Conservation (phyloP, 2,797 vertebrate genomes). For the Micrastur ruficollis region DNA sequence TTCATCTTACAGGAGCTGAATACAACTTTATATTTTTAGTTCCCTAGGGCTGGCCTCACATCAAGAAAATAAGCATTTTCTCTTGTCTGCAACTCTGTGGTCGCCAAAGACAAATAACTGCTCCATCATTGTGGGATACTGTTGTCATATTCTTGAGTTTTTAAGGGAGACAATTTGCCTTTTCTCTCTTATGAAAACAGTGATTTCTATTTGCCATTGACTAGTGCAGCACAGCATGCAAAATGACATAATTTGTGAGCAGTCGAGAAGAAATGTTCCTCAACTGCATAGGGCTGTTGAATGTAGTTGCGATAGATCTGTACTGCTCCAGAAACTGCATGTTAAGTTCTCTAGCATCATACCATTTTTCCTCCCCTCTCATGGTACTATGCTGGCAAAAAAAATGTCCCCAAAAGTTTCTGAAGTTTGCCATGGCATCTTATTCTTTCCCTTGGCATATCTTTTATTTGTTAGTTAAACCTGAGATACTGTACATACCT, state of each 20-base stretch:
- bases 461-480: not conserved
- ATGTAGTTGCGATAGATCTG: not conserved
- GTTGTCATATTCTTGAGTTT: conserved; percentile 8
- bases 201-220: conserved; percentile 3
- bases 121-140: not conserved
- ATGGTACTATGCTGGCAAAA: not conserved
- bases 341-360: not conserved
- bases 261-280: not conserved
- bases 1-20: not conserved
- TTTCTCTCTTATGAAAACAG: not conserved
- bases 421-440: not conserved
- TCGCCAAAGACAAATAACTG: not conserved
- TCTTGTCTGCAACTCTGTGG: not conserved
- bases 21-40: not conserved
- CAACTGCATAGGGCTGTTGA: not conserved
- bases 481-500: not conserved
- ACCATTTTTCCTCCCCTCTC: too few relatives aligned
- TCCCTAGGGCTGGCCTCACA: not conserved
- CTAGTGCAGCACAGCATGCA: not conserved
- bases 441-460: not conserved
- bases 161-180: conserved; percentile 4
- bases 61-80: conserved; percentile 36
- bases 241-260: conserved; percentile 18
- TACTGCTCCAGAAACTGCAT: not conserved
- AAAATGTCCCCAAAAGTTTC: not conserved